phyloP scores from a whole-genome alignment of 2,797 vertebrate genomes.

The Sebastes elongatus region DNA sequence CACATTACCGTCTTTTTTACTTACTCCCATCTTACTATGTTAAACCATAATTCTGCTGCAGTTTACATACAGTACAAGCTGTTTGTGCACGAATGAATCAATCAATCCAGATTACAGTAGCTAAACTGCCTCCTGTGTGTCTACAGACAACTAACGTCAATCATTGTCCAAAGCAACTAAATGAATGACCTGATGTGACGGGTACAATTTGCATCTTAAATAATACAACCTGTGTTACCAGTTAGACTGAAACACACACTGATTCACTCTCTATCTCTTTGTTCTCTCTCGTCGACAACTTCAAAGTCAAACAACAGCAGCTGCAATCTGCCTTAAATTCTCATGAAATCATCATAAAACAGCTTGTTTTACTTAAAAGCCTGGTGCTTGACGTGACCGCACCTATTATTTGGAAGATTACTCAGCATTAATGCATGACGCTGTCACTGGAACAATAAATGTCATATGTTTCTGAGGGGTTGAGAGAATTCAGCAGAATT shows the following conservation, averaged over 20 bases:
- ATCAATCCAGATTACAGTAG: background rate
- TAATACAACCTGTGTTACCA: background rate
- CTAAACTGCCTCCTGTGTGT: background rate
- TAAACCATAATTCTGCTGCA: background rate
- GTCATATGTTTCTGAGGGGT: background rate
- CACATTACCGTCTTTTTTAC: too few relatives aligned
- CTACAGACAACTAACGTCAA: background rate
- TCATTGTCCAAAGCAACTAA: background rate
- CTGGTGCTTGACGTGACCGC: background rate
- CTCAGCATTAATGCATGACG: background rate
- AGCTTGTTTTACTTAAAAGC: conserved; percentile 16
- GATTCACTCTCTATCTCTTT: background rate
- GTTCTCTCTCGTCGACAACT: background rate
- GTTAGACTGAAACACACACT: background rate
- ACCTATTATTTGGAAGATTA: background rate
- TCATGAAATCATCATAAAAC: background rate
- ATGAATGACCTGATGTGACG: background rate
- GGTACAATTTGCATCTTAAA: conserved; percentile 29
- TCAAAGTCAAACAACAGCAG: background rate
- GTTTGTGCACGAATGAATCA: background rate
- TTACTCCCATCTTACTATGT: too few relatives aligned
- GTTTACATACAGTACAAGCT: background rate
- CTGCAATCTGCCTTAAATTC: background rate
- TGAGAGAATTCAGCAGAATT: background rate
- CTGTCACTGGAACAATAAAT: background rate